Base-by-base conservation (phyloP, 1,140 invertebrate genomes). In the Cylas formicarius region DNA sequence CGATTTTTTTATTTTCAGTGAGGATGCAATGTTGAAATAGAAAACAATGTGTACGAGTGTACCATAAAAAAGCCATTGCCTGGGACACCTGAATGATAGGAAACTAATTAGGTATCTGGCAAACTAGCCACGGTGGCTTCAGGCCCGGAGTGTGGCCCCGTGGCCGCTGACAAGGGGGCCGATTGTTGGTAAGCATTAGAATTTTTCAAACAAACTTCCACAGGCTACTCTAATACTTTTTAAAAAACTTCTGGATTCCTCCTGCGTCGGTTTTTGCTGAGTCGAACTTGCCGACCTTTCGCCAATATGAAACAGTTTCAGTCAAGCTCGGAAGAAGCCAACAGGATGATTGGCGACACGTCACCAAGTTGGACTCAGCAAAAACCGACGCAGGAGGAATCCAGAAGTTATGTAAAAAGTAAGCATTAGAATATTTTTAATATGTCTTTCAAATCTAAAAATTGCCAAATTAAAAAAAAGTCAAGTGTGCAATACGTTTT, bases 91-190 rank as follows among this genome's bases (percentile, higher is more conserved):
- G 43, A 22, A 34, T 42, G 31, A 28, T 43, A 40, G 35, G 21
- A 23, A 23, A 37, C 19, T 47, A 36, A 36, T 24, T 16, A 13
- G 28, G 34, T 39, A 41, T 38, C 19, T 20, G 10, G 24, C 13
- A 53, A 45, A 38, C 24, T 53, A 59, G 60, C 58, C 59, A 60
- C 62, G 61, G 63, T 62, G 63, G 62, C 63, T 60, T 62, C 61
- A 57, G 61, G 60, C 53, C 60, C 63, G 45, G 63, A 64, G 55
- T 63, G 60, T 53, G 62, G 61, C 63, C 61, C 63, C 41, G 62
- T 60, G 60, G 63, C 62, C 60, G 63, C 63, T 60, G 63, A 66
- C 36, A 64, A 64, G 61, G 69, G 74, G 75, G 61, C 70, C 70
- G 64, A 63, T 60, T 62, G 42, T 59, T 80, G 78, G 77, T 48